Evolutionary conservation across 2,888 invertebrate genomes (phyloP), one percentile per base, ranked within the genome.

Genomic region (Dasysyrphus albostriatus): DNA sequence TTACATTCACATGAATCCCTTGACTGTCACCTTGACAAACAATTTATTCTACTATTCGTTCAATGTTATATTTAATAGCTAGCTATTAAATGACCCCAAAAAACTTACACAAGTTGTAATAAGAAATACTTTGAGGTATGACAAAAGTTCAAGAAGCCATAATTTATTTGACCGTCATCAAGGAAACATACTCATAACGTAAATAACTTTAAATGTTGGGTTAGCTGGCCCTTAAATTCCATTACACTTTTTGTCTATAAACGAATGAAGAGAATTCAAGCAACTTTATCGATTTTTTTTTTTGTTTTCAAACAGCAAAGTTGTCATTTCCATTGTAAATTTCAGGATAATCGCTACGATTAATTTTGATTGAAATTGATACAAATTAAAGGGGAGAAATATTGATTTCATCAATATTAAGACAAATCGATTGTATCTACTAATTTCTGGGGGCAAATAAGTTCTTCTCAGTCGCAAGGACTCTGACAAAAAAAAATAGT

Each of bases 21-120:
- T 39, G 0, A 42, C 5, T 59, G 39, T n/a, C 56, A 39, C 37
- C 29, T 24, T 72, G 16, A 3, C 29, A 67, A 54, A 51, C 19
- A 54, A 54, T 16, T 58, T 14, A 32, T 47, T 54, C 49, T 49
- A 16, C 42, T 24, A 14, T 47, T 47, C 16, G 4, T 51, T 77
- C 70, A 83, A 78, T 78, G 78, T 78, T 73, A 83, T 73, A 51
- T 44, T 67, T 59, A 78, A 83, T 67, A 58, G 51, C 8, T 3
- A 44, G 1, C 39, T 72, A 42, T 67, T 37, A 24, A 24, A 63
- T 54, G 39, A 47, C 44, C 29, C 51, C 16, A 19, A 54, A 51
- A 39, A 58, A 73, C 32, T 10, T 67, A 51, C 80, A 74, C 47
- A 39, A 39, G 29, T 42, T 32, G 5, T 9, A 29, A 42, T 29